Evolutionary conservation across 2,113 vertebrate species (phyloP), one percentile per base, ranked within the genome.

Genomic region (Dipodomys ordii): DNA sequence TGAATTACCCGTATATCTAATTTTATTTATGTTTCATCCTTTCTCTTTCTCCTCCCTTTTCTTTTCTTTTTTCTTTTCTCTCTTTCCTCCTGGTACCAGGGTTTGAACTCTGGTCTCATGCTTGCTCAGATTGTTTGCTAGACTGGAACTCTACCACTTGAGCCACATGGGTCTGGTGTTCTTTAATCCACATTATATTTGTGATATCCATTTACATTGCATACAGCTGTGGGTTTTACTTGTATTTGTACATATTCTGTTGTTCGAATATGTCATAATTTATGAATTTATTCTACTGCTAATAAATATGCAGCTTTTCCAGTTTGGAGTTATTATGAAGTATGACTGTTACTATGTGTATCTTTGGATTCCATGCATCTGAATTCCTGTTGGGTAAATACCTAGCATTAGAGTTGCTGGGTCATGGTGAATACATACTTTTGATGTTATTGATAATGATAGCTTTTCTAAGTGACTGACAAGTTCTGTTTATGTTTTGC

Each of bases 401-500:
- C n/a, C 20, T 85, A 90, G 74, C 18, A 94, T 82, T 92, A 60
- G 44, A 91, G 62, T 83, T 92, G 39, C 68, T 62, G 67, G 67
- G 25, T 88, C 64, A 57, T 73, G 28, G 20, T 22, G 65, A 90
- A 86, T 90, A 32, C n/a, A 46, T 85, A 93, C 73, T 93, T 95
- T 89, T 79, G 57, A 93, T 53, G 7, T 83, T 93, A 92, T 74
- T 87, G 68, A 90, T 87, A 84, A 74, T 84, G 23, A 83, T 32
- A 60, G 16, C 90, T 89, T 94, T 94, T 88, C n/a, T 84, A 78
- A 95, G n/a, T 88, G 16, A 83, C 72, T 81, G 90, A 67, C 39
- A 91, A 86, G n/a, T 46, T 78, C 9, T 69, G 20, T 81, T 71
- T 82, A 44, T 87, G 68, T 94, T 87, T 94, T 87, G n/a, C 25